Percentiles rank a stretch among this genome's conserved stretches.
phyloP scores from a whole-genome alignment of 2,888 invertebrate species.

The Copidosoma aretas region DNA sequence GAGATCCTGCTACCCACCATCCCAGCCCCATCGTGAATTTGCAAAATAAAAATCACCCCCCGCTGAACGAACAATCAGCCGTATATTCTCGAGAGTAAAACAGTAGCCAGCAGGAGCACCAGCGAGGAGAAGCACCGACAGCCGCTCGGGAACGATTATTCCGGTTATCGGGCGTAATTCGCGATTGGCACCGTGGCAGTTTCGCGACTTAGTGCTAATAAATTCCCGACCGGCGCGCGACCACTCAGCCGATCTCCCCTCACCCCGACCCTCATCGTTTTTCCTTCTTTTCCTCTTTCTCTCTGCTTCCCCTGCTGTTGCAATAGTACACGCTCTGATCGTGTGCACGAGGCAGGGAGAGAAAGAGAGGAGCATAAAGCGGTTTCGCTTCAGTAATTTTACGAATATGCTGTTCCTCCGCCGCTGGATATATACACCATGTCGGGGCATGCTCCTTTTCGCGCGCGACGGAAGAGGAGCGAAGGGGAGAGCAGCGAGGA shows the following conservation, averaged over 20 bases:
- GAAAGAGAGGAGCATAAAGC: conserved; percentile 53
- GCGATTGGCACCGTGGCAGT: conserved; percentile 57
- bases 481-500: conserved; percentile 24
- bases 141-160: conserved; percentile 49
- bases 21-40: no score
- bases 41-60: no score
- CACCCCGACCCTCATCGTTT: neutral
- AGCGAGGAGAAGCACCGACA: neutral
- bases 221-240: conserved; percentile 47
- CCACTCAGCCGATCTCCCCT: neutral
- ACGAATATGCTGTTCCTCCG: conserved; percentile 56
- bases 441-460: conserved; percentile 23
- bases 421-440: no score
- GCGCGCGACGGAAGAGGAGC: conserved; percentile 28
- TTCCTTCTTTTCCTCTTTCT: neutral
- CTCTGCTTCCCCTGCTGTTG: neutral
- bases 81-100: no score
- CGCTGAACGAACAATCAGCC: no score
- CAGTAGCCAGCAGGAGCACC: no score
- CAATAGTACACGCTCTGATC: neutral
- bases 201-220: conserved; percentile 58
- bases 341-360: conserved; percentile 17
- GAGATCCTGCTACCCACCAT: no score
- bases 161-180: conserved; percentile 57
- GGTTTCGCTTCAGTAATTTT: conserved; percentile 59